A percentile compares a stretch with the other conserved stretches of the same genome.
Evolutionary conservation across 2,888 invertebrate species (phyloP).

Genomic region (Argyra leucocephala): DNA sequence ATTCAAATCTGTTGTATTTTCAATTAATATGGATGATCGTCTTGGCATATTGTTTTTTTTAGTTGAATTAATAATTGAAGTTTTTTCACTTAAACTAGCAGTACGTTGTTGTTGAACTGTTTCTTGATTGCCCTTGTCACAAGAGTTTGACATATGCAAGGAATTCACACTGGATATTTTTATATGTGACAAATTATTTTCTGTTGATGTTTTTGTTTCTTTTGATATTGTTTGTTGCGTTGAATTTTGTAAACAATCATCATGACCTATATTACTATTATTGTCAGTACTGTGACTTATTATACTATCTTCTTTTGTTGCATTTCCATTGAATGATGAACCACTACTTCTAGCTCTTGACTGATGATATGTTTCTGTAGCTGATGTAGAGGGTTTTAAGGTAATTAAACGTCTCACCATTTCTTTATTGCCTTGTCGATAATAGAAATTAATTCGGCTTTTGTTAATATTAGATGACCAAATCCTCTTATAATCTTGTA

Average conservation of each 20-base stretch:
- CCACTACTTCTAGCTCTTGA: not conserved
- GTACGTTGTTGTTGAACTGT: too few species aligned
- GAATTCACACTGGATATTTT: not conserved
- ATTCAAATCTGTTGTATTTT: not conserved
- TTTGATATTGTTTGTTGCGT: not conserved
- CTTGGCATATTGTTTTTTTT: not conserved
- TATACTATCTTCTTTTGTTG: not conserved
- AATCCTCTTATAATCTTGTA: conserved; percentile 18
- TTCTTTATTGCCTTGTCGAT: conserved; percentile 18
- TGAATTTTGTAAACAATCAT: not conserved
- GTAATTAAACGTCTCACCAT: conserved; percentile 11
- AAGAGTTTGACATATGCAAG: not conserved
- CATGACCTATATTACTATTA: not conserved
- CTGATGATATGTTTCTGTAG: not conserved
- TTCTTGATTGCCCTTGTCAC: not conserved
- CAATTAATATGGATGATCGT: not conserved
- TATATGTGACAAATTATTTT: not conserved
- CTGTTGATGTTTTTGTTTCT: not conserved
- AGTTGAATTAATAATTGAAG: not conserved
- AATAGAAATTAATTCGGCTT: conserved; percentile 20
- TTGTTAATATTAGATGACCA: conserved; percentile 18
- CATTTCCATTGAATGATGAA: not conserved
- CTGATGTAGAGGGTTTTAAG: conserved; percentile 2
- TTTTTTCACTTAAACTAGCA: not conserved
- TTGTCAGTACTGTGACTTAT: not conserved